phyloP scores from a whole-genome alignment of 1,140 invertebrate genomes.

The Trichoplusia ni region DNA sequence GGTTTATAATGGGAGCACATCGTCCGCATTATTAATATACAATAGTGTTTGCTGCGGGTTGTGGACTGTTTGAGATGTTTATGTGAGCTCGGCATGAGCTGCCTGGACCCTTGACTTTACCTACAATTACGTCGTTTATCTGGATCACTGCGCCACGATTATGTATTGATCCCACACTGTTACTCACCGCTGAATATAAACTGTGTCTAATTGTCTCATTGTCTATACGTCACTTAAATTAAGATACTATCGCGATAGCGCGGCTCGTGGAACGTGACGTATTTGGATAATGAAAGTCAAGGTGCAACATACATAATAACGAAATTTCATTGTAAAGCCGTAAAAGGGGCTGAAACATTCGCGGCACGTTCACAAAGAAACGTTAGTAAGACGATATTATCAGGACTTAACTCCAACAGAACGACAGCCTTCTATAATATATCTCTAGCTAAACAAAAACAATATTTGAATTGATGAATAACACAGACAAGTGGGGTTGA shows the following conservation, averaged over 20 bases:
- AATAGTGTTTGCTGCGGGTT: slow-evolving; percentile 20
- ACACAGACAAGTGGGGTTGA: background rate
- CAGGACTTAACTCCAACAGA: background rate
- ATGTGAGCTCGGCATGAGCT: background rate
- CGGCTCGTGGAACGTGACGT: slow-evolving; percentile 40
- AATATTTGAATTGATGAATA: too few species aligned
- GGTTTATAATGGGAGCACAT: slow-evolving; percentile 31
- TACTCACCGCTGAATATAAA: slow-evolving; percentile 43
- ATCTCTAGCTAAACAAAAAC: too few species aligned
- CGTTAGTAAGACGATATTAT: slow-evolving; percentile 13
- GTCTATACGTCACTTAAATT: slow-evolving; percentile 39
- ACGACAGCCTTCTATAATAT: background rate
- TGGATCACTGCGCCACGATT: slow-evolving; percentile 16
- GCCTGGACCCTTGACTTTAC: background rate
- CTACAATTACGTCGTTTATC: slow-evolving; percentile 1
- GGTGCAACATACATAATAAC: slow-evolving; percentile 25
- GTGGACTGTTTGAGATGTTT: slow-evolving; percentile 10
- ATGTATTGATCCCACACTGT: slow-evolving; percentile 36
- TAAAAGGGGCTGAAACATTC: slow-evolving; percentile 24
- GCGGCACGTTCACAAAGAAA: slow-evolving; percentile 2
- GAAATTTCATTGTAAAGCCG: slow-evolving; percentile 13
- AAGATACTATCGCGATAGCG: slow-evolving; percentile 38
- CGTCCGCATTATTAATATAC: slow-evolving; percentile 23
- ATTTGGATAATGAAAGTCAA: slow-evolving; percentile 44
- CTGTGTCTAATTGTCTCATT: slow-evolving; percentile 46